Percentiles rank a stretch among this genome's conserved stretches.
phyloP scores from a whole-genome alignment of 2,797 vertebrate species.

The Lepilemur ruficaudatus region DNA sequence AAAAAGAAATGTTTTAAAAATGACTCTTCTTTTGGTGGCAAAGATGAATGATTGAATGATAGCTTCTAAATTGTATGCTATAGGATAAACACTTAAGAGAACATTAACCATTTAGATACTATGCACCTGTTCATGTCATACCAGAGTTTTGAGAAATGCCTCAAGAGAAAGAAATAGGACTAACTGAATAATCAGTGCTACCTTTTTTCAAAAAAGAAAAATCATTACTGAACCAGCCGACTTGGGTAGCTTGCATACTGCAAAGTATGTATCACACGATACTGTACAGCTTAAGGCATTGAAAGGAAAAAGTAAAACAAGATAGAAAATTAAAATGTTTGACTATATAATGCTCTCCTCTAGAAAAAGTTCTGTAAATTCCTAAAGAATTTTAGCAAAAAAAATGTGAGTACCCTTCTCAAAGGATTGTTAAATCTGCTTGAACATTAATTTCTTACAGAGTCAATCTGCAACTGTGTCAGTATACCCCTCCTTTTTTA shows the following conservation, averaged over 20 bases:
- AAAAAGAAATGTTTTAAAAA: slow-evolving; percentile 30
- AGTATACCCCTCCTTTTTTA: neutral
- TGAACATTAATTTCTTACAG: neutral
- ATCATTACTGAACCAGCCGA: slow-evolving; percentile 63
- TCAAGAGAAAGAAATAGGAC: slow-evolving; percentile 62
- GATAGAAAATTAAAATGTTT: slow-evolving; percentile 33
- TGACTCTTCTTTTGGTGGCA: neutral
- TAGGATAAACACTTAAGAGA: neutral
- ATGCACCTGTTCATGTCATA: neutral
- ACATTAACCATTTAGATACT: neutral
- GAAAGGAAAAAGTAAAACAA: slow-evolving; percentile 68
- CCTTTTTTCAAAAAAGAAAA: neutral
- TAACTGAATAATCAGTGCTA: slow-evolving; percentile 49
- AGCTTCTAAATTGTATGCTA: neutral
- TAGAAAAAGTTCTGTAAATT: slow-evolving; percentile 6
- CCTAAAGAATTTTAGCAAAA: neutral
- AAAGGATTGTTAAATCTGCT: neutral
- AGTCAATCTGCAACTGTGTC: neutral
- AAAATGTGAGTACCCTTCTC: neutral
- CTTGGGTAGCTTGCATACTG: neutral
- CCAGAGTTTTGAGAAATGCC: slow-evolving; percentile 41
- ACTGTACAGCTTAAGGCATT: slow-evolving; percentile 54
- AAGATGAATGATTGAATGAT: neutral
- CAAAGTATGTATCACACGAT: slow-evolving; percentile 38
- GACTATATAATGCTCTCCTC: slow-evolving; percentile 43